phyloP scores from a whole-genome alignment of 2,888 invertebrate genomes.

The Helicoverpa assulta region DNA sequence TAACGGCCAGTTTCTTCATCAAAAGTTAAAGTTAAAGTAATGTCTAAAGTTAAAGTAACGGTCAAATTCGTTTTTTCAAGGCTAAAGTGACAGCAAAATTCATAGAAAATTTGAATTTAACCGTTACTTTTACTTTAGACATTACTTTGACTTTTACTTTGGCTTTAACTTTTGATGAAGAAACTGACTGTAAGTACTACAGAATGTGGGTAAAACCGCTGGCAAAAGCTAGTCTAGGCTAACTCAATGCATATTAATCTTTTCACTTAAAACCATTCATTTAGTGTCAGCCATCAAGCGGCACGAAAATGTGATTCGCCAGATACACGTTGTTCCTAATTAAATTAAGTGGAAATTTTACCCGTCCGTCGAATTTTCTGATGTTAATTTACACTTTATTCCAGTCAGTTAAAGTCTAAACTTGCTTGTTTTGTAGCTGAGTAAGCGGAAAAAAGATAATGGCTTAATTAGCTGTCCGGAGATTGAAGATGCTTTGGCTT shows the following conservation, averaged over 20 bases:
- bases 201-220: too few species aligned
- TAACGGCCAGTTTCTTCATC: too few species aligned
- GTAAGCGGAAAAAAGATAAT: conserved; percentile 60
- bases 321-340: conserved; percentile 52
- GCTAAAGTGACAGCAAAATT: too few species aligned
- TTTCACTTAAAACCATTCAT: conserved; percentile 20
- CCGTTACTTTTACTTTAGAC: too few species aligned
- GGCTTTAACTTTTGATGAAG: too few species aligned
- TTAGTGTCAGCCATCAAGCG: conserved; percentile 20
- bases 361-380: conserved; percentile 29
- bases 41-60: too few species aligned
- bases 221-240: too few species aligned
- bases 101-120: too few species aligned
- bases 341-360: conserved; percentile 60
- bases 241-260: not conserved
- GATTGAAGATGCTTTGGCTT: conserved; percentile 45
- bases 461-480: conserved; percentile 61
- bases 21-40: too few species aligned
- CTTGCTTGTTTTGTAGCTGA: conserved; percentile 39
- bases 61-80: too few species aligned
- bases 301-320: conserved; percentile 48
- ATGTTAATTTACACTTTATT: conserved; percentile 50
- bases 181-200: too few species aligned
- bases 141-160: too few species aligned
- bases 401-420: conserved; percentile 45